These are phyloP conservation scores for Agrotis ipsilon DNA, from an alignment of 2,888 invertebrate genomes.

Conservation along the genomic window DNA sequence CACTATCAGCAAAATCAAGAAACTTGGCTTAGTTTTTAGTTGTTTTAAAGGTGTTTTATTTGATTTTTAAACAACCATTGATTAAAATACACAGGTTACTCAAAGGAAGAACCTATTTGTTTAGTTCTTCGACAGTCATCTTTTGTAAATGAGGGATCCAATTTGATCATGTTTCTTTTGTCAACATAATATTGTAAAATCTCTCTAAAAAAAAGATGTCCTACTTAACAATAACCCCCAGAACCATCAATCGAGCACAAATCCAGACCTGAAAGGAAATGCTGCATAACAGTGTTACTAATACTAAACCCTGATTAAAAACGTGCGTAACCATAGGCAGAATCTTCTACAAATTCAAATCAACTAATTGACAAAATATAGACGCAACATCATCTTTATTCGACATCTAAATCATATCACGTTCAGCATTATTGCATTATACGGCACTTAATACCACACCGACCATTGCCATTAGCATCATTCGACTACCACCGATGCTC, in stretches of 20 bases:
- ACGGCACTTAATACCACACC: constrained; percentile 14
- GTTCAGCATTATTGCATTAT: constrained; percentile 13
- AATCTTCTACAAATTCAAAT: not conserved
- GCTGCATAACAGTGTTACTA: no score
- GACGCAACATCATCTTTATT: not conserved
- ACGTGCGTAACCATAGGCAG: no score
- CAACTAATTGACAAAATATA: not conserved
- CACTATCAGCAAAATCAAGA: not conserved
- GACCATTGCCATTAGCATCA: constrained; percentile 27
- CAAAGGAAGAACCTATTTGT: no score
- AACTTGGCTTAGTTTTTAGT: not conserved
- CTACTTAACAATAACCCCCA: not conserved
- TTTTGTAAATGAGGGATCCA: not conserved
- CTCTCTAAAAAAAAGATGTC: no score
- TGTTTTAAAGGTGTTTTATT: no score
- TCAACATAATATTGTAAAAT: not conserved
- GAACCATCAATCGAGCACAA: not conserved
- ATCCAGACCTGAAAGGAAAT: not conserved
- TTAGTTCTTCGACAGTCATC: no score
- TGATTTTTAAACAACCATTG: not conserved
- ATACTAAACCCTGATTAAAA: no score
- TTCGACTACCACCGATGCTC: constrained; percentile 40
- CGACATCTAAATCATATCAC: constrained; percentile 14
- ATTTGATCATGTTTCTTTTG: not conserved
- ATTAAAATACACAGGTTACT: no score